Evolutionary conservation across 2,888 invertebrate species (phyloP).

Genomic region (Calameuta filiformis): DNA sequence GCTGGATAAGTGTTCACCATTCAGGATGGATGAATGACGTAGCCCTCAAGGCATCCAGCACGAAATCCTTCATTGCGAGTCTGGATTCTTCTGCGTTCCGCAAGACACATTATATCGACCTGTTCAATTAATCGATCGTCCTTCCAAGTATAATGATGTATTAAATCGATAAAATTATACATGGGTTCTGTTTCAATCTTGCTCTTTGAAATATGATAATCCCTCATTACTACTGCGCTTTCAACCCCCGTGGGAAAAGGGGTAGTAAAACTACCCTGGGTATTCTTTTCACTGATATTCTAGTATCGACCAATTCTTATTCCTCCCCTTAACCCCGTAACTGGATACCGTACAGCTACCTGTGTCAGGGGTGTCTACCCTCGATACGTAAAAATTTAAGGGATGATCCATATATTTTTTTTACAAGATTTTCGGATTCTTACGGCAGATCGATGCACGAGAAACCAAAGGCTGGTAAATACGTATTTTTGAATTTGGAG

Average conservation of each 20-base stretch:
- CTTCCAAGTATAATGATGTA: not conserved
- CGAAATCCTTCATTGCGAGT: not conserved
- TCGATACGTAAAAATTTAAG: not conserved
- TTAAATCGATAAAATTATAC: not conserved
- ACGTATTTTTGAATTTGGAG: not conserved
- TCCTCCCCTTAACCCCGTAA: not conserved
- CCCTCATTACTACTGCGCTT: not conserved
- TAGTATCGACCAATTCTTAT: not conserved
- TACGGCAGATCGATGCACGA: not conserved
- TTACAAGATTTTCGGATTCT: not conserved
- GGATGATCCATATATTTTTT: not conserved
- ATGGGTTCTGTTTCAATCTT: not conserved
- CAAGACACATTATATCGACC: not conserved
- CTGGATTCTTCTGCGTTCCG: not conserved
- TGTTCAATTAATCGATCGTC: not conserved
- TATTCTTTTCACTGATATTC: not conserved
- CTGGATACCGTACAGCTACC: not conserved
- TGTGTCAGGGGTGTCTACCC: not conserved
- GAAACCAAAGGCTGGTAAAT: not conserved
- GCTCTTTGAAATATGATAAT: not conserved
- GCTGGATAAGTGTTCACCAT: not conserved
- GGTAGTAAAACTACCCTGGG: not conserved
- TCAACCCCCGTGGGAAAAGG: slow-evolving; percentile 3
- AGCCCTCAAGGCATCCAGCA: slow-evolving; percentile 22
- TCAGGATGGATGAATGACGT: slow-evolving; percentile 27